phyloP scores from a whole-genome alignment of 2,113 vertebrate genomes.

The Holacanthus passer region DNA sequence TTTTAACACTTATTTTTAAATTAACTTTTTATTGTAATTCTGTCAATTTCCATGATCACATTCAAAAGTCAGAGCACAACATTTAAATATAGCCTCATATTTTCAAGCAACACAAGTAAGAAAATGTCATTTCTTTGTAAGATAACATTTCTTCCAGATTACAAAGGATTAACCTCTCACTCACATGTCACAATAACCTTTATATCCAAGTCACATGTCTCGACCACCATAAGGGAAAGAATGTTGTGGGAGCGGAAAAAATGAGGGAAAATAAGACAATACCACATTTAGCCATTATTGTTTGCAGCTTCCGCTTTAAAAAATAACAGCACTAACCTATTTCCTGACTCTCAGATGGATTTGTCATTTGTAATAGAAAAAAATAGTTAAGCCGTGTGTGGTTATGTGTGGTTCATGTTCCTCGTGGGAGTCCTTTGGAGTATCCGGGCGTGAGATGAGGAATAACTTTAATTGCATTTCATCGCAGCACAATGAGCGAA shows the following conservation, averaged over 20 bases:
- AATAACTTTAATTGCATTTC: slow-evolving; percentile 15
- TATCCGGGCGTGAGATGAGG: neutral
- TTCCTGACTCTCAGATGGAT: neutral
- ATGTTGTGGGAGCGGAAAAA: neutral
- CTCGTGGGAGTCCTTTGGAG: neutral
- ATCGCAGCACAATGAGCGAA: slow-evolving; percentile 7
- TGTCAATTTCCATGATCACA: neutral
- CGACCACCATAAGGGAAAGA: slow-evolving; percentile 16
- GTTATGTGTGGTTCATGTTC: slow-evolving; percentile 11
- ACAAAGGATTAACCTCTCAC: slow-evolving; percentile 51
- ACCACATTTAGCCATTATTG: neutral
- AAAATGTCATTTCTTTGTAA: slow-evolving; percentile 14
- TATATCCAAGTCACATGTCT: slow-evolving; percentile 63
- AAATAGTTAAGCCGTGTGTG: neutral
- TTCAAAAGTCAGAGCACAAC: neutral
- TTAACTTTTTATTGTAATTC: neutral
- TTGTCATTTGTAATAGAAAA: neutral
- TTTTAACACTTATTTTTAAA: neutral
- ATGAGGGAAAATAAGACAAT: neutral
- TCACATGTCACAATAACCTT: slow-evolving; percentile 29
- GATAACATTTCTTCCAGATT: slow-evolving; percentile 37
- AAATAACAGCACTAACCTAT: neutral
- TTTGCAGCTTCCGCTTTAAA: slow-evolving; percentile 18
- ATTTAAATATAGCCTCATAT: neutral
- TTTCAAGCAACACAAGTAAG: neutral